These are phyloP conservation scores for Alloplasta piceator DNA, from an alignment of 2,888 invertebrate genomes.

Conservation along the genomic window DNA sequence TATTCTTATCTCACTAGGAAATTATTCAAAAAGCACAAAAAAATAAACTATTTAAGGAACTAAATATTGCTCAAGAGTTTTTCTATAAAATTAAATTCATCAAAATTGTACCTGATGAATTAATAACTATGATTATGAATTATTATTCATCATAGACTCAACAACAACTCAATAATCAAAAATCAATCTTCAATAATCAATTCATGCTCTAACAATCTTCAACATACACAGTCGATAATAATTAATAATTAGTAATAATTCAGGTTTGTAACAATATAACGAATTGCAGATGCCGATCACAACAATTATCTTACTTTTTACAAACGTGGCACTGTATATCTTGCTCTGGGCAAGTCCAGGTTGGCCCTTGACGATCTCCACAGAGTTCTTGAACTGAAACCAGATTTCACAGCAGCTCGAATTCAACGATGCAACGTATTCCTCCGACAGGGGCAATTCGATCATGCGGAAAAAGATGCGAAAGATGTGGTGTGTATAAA, in stretches of 20 bases:
- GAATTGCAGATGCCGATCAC: conserved; percentile 94
- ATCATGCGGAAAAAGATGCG: conserved; percentile 92
- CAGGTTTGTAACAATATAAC: no score
- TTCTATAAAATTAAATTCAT: no score
- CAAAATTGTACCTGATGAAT: no score
- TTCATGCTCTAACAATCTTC: no score
- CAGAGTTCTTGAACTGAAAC: conserved; percentile 95
- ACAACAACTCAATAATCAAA: no score
- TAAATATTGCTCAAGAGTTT: no score
- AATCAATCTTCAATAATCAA: neutral
- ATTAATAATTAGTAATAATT: neutral
- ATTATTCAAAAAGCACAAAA: no score
- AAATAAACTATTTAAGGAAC: no score
- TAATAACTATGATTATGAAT: no score
- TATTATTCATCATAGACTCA: no score
- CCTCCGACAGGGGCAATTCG: conserved; percentile 94
- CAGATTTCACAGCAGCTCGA: conserved; percentile 96
- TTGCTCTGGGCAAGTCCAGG: conserved; percentile 97
- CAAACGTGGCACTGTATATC: conserved; percentile 97
- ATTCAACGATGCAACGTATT: conserved; percentile 93
- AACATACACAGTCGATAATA: no score
- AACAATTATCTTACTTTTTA: conserved; percentile 98
- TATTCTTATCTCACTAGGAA: no score
- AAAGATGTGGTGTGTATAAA: conserved; percentile 90
- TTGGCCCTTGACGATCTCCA: conserved; percentile 97